A percentile compares a stretch with the other conserved stretches of the same genome.
Conservation (phyloP, 2,888 invertebrate species). For the Choristoneura rosaceana region DNA sequence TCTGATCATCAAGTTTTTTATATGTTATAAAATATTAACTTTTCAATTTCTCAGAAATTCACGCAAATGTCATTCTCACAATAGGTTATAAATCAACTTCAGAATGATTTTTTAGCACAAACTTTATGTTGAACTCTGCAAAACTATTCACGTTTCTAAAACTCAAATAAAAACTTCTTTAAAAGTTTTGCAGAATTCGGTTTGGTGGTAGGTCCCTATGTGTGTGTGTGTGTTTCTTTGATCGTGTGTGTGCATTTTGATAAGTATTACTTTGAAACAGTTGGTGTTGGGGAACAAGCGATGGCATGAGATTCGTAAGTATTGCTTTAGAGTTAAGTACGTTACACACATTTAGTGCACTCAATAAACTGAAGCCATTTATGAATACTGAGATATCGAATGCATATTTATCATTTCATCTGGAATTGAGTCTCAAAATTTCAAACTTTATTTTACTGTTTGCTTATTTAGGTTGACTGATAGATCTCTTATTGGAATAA, state of each 20-base stretch:
- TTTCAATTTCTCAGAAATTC: background rate
- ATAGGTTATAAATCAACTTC: slow-evolving; percentile 3
- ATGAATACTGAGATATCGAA: slow-evolving; percentile 12
- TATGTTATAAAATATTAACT: background rate
- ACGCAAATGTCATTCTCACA: background rate
- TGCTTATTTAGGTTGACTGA: too few relatives aligned
- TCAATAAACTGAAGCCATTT: slow-evolving; percentile 13
- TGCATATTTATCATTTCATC: slow-evolving; percentile 14
- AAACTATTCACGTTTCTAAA: slow-evolving; percentile 13
- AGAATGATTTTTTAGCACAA: slow-evolving; percentile 71
- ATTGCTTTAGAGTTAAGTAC: slow-evolving; percentile 65
- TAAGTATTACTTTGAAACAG: slow-evolving; percentile 67
- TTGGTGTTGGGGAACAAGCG: slow-evolving; percentile 81
- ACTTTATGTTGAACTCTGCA: slow-evolving; percentile 45
- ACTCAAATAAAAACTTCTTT: background rate
- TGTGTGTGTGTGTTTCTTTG: slow-evolving; percentile 57
- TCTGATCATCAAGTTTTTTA: background rate
- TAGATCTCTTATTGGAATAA: too few relatives aligned
- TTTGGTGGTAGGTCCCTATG: slow-evolving; percentile 63
- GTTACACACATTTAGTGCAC: slow-evolving; percentile 47
- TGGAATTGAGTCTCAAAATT: background rate
- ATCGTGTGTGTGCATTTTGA: slow-evolving; percentile 70
- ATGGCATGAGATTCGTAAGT: slow-evolving; percentile 74
- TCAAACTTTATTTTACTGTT: background rate
- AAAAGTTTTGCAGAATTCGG: slow-evolving; percentile 35